A percentile compares a stretch with the other conserved stretches of the same genome.
Evolutionary conservation across 2,888 invertebrate genomes (phyloP).

Genomic region (Seira sanloemensis): DNA sequence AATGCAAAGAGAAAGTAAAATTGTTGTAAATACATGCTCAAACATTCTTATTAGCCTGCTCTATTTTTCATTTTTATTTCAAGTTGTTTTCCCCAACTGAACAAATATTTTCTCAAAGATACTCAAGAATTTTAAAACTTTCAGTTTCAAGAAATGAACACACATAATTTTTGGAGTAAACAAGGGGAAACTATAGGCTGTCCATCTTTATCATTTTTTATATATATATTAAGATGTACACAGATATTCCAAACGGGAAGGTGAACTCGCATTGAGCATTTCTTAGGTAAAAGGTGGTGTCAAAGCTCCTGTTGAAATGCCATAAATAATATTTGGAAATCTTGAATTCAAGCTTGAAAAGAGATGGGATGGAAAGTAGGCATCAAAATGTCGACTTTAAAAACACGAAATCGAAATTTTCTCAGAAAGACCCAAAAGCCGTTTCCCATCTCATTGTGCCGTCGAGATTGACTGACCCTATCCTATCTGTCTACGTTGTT

Average conservation of each 20-base stretch:
- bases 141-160: not conserved
- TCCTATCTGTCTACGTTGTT: not conserved
- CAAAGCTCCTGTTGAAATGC: not conserved
- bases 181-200: not conserved
- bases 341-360: not conserved
- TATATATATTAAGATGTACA: not conserved
- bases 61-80: not conserved
- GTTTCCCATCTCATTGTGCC: not conserved
- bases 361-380: not conserved
- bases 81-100: slow-evolving; percentile 25
- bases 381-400: not conserved
- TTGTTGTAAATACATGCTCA: not conserved
- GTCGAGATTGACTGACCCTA: not conserved
- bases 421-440: not conserved
- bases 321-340: not conserved
- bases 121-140: not conserved
- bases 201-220: not conserved
- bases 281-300: not conserved
- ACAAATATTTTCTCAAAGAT: slow-evolving; percentile 42
- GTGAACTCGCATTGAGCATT: not conserved
- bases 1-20: not conserved
- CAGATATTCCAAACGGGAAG: too few species aligned
- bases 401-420: not conserved
- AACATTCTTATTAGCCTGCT: not conserved
- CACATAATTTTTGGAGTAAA: too few species aligned